These are phyloP conservation scores for Mizuhopecten yessoensis DNA, from an alignment of 1,140 invertebrate genomes.

Conservation along the genomic window DNA sequence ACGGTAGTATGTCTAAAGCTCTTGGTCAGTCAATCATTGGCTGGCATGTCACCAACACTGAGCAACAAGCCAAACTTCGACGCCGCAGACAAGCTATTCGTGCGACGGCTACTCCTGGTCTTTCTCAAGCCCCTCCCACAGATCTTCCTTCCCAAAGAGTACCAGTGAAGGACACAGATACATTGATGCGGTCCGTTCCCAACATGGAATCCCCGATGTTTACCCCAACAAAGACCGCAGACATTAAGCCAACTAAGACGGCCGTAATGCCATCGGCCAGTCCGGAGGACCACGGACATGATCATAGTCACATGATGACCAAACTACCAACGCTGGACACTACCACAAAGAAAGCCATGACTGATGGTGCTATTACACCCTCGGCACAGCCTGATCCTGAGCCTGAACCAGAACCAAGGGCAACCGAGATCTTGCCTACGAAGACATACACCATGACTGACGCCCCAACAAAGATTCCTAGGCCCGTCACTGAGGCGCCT, in stretches of 20 bases:
- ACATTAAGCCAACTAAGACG: slow-evolving; percentile 70
- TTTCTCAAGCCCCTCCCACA: slow-evolving; percentile 72
- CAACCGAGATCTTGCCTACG: slow-evolving; percentile 62
- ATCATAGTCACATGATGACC: slow-evolving; percentile 61
- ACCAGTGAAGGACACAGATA: slow-evolving; percentile 63
- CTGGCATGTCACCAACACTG: slow-evolving; percentile 86
- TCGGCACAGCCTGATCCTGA: slow-evolving; percentile 46
- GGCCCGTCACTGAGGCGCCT: slow-evolving; percentile 48
- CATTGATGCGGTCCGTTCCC: slow-evolving; percentile 58
- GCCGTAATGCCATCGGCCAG: slow-evolving; percentile 61
- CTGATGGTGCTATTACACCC: slow-evolving; percentile 32
- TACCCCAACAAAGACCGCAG: slow-evolving; percentile 49
- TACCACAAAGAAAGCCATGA: slow-evolving; percentile 51
- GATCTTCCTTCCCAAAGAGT: slow-evolving; percentile 63
- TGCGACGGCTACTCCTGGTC: slow-evolving; percentile 67
- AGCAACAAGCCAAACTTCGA: slow-evolving; percentile 79
- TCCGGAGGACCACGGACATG: slow-evolving; percentile 10
- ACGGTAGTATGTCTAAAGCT: slow-evolving; percentile 87
- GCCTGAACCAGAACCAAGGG: not conserved
- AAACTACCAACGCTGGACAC: slow-evolving; percentile 37
- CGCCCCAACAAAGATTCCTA: slow-evolving; percentile 51
- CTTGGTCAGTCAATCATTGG: slow-evolving; percentile 87
- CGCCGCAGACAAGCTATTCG: slow-evolving; percentile 64
- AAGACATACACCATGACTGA: slow-evolving; percentile 66
- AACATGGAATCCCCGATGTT: slow-evolving; percentile 60